These are phyloP conservation scores for Sipha maydis DNA, from an alignment of 2,888 invertebrate species.

Conservation along the genomic window DNA sequence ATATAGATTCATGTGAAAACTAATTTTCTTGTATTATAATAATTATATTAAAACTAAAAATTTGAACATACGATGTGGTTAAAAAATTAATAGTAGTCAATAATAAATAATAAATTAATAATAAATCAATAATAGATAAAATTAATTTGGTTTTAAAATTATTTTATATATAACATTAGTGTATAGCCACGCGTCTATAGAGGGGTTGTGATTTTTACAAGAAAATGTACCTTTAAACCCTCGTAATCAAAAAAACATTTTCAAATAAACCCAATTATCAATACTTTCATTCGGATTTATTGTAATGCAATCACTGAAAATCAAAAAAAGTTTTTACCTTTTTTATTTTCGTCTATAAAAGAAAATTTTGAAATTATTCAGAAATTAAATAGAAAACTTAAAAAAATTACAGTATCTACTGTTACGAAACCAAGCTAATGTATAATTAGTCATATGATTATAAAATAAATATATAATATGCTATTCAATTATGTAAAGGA, in stretches of 20 bases:
- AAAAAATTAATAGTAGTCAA: background rate
- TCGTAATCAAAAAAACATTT: background rate
- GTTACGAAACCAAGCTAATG: background rate
- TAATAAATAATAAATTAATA: too few species aligned
- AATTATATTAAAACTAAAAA: too few species aligned
- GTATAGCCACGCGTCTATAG: background rate
- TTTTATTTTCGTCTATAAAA: background rate
- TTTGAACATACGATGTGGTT: background rate
- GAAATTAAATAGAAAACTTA: background rate
- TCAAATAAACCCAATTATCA: background rate
- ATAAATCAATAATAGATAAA: too few species aligned
- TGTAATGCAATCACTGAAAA: background rate
- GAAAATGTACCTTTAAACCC: background rate
- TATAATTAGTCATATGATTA: background rate
- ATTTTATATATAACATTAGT: background rate
- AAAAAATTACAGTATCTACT: background rate
- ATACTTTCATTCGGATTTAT: background rate
- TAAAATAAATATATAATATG: background rate
- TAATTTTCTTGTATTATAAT: too few species aligned
- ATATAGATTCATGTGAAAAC: too few species aligned
- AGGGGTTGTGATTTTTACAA: background rate
- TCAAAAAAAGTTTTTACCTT: background rate
- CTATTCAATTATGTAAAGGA: slow-evolving; percentile 1
- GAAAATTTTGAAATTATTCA: background rate
- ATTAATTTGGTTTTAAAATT: slow-evolving; percentile 21